These are phyloP conservation scores for Cynoglossus semilaevis DNA, from an alignment of 2,113 vertebrate genomes.

Conservation along the genomic window DNA sequence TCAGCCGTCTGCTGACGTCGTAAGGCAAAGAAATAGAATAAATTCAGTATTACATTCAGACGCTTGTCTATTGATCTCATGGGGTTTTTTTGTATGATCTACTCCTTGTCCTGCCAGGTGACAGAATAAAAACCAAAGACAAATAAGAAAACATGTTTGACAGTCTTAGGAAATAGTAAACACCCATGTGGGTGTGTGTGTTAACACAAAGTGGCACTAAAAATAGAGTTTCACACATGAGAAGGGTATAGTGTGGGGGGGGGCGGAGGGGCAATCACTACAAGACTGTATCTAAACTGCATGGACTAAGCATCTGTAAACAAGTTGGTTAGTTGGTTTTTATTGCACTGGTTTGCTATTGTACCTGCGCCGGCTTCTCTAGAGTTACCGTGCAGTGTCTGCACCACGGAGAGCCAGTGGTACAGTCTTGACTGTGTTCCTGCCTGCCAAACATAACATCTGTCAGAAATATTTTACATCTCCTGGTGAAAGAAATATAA, in stretches of 20 bases:
- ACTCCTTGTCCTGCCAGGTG: slow-evolving; percentile 32
- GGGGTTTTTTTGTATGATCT: slow-evolving; percentile 26
- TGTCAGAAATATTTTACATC: slow-evolving; percentile 23
- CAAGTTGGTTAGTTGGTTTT: slow-evolving; percentile 20
- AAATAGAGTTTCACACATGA: slow-evolving; percentile 17
- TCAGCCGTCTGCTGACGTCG: slow-evolving; percentile 64
- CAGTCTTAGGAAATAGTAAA: slow-evolving; percentile 32
- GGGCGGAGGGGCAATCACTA: slow-evolving; percentile 5
- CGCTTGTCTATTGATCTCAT: slow-evolving; percentile 55
- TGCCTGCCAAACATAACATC: slow-evolving; percentile 4
- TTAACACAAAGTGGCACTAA: slow-evolving; percentile 62
- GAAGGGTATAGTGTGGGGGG: neutral
- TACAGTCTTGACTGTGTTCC: slow-evolving; percentile 11
- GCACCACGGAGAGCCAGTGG: neutral
- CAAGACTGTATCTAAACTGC: slow-evolving; percentile 22
- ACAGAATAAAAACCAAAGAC: slow-evolving; percentile 42
- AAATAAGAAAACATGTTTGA: slow-evolving; percentile 36
- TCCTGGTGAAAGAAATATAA: slow-evolving; percentile 2
- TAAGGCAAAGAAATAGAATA: slow-evolving; percentile 72
- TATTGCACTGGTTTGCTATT: slow-evolving; percentile 49
- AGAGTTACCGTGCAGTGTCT: neutral
- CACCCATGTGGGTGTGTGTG: slow-evolving; percentile 27
- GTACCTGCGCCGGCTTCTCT: slow-evolving; percentile 34
- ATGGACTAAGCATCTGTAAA: slow-evolving; percentile 52
- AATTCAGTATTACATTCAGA: slow-evolving; percentile 74